Evolutionary conservation across 2,113 vertebrate genomes (phyloP), one percentile per base, ranked within the genome.

Genomic region (Phycodurus eques): DNA sequence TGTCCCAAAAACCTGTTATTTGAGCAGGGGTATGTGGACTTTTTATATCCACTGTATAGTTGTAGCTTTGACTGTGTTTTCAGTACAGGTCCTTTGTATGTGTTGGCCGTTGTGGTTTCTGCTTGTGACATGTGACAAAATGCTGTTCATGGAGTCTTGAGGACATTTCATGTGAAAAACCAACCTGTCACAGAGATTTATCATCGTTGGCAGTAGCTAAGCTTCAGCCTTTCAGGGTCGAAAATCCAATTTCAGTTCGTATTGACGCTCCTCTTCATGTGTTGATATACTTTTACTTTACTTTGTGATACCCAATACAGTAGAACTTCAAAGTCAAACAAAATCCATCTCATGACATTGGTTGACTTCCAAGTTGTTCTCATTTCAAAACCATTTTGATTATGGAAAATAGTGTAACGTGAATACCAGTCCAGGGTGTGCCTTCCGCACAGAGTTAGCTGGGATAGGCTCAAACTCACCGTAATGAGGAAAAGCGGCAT

Each of bases 261-360:
- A 92, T 92, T 88, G 89, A 90, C 91, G 80, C 77, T 71, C 81
- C 75, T 71, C 68, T 68, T 75, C 77, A 51, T 49, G 66, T 78
- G 47, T 57, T 79, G 81, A 89, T 87, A 75, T 75, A 89, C 85
- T 83, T 82, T 73, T 67, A 70, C 11, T 39, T 39, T 39, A 39
- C 35, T 39, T 87, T 89, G 84, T 66, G 76, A 70, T 67, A 73
- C 53, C 81, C 70, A 82, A 82, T 72, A 56, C 64, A 74, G 70
- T 19, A 62, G n/a, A 31, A 49, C 65, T 31, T 47, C 22, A 46
- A 44, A 47, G 65, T 49, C 59, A 61, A 61, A 35, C 14, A 11
- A n/a, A 56, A 20, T n/a, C n/a, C 53, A 56, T 56, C 9, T n/a
- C 8, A 5, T 56, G 53, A 56, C 22, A 19, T 53, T 53, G 15